phyloP scores from a whole-genome alignment of 2,888 invertebrate species.

The Panopea generosa region DNA sequence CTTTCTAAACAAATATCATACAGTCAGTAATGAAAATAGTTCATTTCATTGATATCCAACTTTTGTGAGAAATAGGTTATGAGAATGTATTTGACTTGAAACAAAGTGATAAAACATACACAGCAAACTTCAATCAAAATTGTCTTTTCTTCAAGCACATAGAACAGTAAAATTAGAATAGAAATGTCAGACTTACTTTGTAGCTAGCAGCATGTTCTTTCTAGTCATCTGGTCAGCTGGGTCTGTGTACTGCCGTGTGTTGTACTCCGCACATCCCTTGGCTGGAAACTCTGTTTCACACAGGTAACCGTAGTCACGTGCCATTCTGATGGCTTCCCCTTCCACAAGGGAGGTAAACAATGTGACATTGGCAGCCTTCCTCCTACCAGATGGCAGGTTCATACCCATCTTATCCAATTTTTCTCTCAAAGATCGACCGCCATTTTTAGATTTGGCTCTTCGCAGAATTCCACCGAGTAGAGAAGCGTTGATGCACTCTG shows the following conservation, averaged over 20 bases:
- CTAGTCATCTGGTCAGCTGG: conserved; percentile 76
- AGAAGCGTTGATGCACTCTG: conserved; percentile 99
- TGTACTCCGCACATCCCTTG: conserved; percentile 97
- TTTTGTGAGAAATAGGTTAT: too few species aligned
- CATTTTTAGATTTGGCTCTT: conserved; percentile 99
- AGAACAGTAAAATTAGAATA: too few species aligned
- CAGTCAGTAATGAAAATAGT: too few species aligned
- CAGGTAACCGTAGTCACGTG: conserved; percentile 98
- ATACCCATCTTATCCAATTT: conserved; percentile 98
- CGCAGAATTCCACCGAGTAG: conserved; percentile 98
- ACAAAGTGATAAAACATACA: too few species aligned
- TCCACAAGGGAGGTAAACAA: conserved; percentile 98
- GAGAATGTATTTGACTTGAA: too few species aligned
- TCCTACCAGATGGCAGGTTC: conserved; percentile 97
- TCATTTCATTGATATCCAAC: too few species aligned
- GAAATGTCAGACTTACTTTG: conserved; percentile 88
- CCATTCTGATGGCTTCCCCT: conserved; percentile 99
- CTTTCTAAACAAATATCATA: too few species aligned
- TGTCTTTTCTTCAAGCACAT: too few species aligned
- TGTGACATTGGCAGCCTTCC: conserved; percentile 99
- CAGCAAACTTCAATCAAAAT: too few species aligned
- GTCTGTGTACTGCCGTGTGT: conserved; percentile 90
- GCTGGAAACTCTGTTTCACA: conserved; percentile 99
- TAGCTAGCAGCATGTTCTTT: conserved; percentile 90
- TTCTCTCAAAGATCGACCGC: conserved; percentile 96